A percentile compares a stretch with the other conserved stretches of the same genome.
phyloP scores from a whole-genome alignment of 2,113 vertebrate species.

The Corythornis cristatus region DNA sequence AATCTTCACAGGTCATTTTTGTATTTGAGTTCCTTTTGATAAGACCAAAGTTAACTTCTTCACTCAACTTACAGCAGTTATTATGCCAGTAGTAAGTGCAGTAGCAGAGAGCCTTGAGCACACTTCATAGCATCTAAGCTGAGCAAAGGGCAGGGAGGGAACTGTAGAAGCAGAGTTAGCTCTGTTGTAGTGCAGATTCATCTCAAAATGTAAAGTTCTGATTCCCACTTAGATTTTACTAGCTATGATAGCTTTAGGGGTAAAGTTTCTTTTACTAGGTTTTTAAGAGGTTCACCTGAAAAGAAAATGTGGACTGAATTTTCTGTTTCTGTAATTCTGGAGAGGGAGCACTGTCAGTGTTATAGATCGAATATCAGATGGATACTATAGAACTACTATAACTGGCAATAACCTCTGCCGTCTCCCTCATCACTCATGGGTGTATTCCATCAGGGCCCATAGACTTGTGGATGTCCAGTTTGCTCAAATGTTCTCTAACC shows the following conservation, averaged over 20 bases:
- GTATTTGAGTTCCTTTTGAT: neutral
- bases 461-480: too few species aligned
- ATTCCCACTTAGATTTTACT: neutral
- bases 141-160: neutral
- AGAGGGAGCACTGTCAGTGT: neutral
- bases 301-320: neutral
- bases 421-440: too few species aligned
- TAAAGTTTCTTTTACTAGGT: neutral
- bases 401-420: too few species aligned
- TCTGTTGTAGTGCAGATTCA: neutral
- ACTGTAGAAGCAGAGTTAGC: neutral
- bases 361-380: neutral
- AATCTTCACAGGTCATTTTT: neutral
- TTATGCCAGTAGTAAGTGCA: neutral
- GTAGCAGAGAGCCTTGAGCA: neutral
- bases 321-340: neutral
- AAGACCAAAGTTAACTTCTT: neutral
- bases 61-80: neutral
- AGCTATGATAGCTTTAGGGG: neutral
- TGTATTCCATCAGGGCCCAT: too few species aligned
- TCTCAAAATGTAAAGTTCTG: neutral
- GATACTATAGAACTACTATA: neutral
- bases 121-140: neutral
- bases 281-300: neutral
- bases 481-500: too few species aligned